Evolutionary conservation across 2,888 invertebrate genomes (phyloP).

Genomic region (Zootermopsis nevadensis): DNA sequence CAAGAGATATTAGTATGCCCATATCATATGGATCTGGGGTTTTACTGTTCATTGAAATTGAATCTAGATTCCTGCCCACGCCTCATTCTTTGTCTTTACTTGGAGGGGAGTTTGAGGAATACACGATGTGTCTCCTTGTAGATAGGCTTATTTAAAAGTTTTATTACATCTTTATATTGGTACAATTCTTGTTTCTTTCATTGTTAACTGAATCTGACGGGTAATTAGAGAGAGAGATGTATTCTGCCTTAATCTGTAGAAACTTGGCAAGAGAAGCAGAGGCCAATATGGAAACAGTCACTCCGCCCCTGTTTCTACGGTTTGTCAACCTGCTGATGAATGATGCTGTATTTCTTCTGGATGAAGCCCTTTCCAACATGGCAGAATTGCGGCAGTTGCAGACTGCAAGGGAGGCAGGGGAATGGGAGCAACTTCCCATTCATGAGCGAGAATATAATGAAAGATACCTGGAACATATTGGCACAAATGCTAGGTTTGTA

Average conservation of each 20-base stretch:
- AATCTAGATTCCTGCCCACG: too few species aligned
- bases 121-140: too few species aligned
- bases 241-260: constrained; percentile 62
- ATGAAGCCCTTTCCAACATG: constrained; percentile 92
- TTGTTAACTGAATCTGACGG: not conserved
- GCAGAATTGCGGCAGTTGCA: constrained; percentile 87
- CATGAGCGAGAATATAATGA: constrained; percentile 82
- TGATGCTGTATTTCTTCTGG: constrained; percentile 94
- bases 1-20: too few species aligned
- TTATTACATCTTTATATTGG: too few species aligned
- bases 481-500: constrained; percentile 77
- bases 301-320: constrained; percentile 91
- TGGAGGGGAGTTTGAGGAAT: too few species aligned
- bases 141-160: too few species aligned
- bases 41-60: too few species aligned
- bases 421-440: constrained; percentile 77
- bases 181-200: not conserved
- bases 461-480: constrained; percentile 77
- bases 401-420: constrained; percentile 77
- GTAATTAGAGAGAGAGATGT: too few species aligned
- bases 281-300: constrained; percentile 87
- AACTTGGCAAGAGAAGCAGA: constrained; percentile 83
- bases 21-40: too few species aligned
- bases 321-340: constrained; percentile 97
- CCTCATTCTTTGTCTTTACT: too few species aligned